A percentile compares a stretch with the other conserved stretches of the same genome.
phyloP scores from a whole-genome alignment of 2,797 vertebrate species.

The Florisuga fusca region DNA sequence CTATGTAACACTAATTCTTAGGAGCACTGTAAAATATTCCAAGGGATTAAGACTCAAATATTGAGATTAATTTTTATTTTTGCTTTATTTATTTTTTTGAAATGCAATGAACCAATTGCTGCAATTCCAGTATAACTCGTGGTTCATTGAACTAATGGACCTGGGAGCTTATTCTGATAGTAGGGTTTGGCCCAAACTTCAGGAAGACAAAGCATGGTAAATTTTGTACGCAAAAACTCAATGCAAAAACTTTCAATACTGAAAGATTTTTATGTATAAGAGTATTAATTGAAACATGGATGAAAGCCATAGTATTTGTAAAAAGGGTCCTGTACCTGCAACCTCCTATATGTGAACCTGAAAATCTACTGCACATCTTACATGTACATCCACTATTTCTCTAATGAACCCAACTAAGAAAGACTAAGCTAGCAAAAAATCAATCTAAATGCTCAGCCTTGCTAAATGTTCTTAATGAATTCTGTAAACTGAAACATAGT shows the following conservation, averaged over 20 bases:
- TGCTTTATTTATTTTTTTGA: neutral
- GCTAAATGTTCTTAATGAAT: constrained; percentile 17
- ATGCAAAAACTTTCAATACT: neutral
- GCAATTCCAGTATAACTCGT: neutral
- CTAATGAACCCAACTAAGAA: neutral
- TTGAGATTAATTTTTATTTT: neutral
- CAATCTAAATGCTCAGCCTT: neutral
- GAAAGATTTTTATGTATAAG: neutral
- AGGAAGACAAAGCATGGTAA: neutral
- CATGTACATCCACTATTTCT: neutral
- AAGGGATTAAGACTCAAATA: neutral
- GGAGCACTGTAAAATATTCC: neutral
- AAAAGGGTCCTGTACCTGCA: neutral
- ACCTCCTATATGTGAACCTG: neutral
- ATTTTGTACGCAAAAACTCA: neutral
- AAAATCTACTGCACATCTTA: neutral
- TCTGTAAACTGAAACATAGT: neutral
- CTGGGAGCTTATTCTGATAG: neutral
- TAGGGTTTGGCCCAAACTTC: neutral
- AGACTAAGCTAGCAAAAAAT: constrained; percentile 4
- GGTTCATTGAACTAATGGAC: neutral
- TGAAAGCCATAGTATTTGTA: neutral
- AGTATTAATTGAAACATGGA: neutral
- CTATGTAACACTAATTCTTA: neutral
- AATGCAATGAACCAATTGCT: neutral